Base-by-base conservation (phyloP, 2,113 vertebrate species). In the Calypte anna region DNA sequence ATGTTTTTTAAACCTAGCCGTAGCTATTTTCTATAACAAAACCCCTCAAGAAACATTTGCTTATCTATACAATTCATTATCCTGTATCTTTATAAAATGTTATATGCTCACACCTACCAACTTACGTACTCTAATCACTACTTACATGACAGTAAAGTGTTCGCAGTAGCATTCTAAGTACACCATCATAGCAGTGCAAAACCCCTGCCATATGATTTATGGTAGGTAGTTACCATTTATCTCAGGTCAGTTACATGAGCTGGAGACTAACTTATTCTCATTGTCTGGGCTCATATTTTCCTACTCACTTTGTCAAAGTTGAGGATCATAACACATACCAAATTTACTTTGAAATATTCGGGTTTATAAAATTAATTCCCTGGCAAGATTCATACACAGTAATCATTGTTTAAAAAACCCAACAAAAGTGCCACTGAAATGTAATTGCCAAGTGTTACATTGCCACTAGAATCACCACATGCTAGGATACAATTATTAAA, bases 401-500 rank as follows among this genome's bases (percentile, higher is more conserved):
- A 81, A 40, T 40, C 31, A 30, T 8, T 50, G 18, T 40, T 40
- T 40, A 40, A 40, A 40, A 12, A 40, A 40, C 40, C 40, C 40
- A 40, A 40, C 40, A 40, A 40, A 40, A 40, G 40, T 40, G 11
- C 40, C 40, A 40, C 12, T 40, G 40, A 40, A 40, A 13, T 40
- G 40, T 40, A 40, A 38, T 13, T 53, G 3, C 7, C 30, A 84
- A 64, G 15, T 19, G 8, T 64, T 81, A 57, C 19, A 11, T 53
- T 61, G 59, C 40, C 68, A 40, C 28, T 53, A 31, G 1, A 2
- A 11, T 33, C 36, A 87, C 4, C 0, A 0, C 68, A 14, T 28
- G 20, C 43, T n/a, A 83, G 63, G 10, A 12, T 8, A n/a, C 6
- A 84, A 58, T 38, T 40, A 55, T 27, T 80, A 55, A 58, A 58